Evolutionary conservation across 53 echinoderm and acorn worm genomes (phyloP).

Genomic region (Holothuria scabra): DNA sequence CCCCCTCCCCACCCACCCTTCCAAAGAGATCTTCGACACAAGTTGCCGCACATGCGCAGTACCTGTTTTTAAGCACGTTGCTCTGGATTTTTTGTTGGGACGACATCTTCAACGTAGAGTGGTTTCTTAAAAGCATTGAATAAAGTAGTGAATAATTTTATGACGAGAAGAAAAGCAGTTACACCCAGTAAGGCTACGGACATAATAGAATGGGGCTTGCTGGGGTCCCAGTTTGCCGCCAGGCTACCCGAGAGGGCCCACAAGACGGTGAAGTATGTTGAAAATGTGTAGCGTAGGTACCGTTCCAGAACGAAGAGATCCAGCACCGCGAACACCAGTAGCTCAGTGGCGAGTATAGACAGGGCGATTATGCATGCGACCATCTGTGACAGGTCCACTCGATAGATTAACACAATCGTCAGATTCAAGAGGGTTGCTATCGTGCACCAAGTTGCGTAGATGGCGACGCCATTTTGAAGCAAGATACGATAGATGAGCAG

Average conservation of each 20-base stretch:
- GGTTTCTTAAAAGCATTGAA: slow-evolving; percentile 18
- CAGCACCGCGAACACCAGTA: slow-evolving; percentile 66
- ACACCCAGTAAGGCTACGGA: slow-evolving; percentile 46
- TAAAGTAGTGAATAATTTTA: slow-evolving; percentile 40
- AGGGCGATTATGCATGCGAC: slow-evolving; percentile 57
- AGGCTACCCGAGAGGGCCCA: slow-evolving; percentile 70
- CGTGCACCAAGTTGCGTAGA: slow-evolving; percentile 66
- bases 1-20: too few relatives aligned
- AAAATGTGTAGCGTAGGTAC: slow-evolving; percentile 78
- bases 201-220: slow-evolving; percentile 47
- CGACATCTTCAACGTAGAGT: slow-evolving; percentile 7
- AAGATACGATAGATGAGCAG: slow-evolving; percentile 51
- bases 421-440: slow-evolving; percentile 70
- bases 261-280: slow-evolving; percentile 64
- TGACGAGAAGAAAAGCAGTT: slow-evolving; percentile 13
- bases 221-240: slow-evolving; percentile 54
- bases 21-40: too few relatives aligned
- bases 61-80: neutral
- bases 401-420: slow-evolving; percentile 53
- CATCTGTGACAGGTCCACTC: slow-evolving; percentile 52
- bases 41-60: too few relatives aligned
- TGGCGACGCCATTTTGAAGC: slow-evolving; percentile 62
- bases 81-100: slow-evolving; percentile 1
- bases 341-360: slow-evolving; percentile 59
- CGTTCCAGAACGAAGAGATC: slow-evolving; percentile 73